These are phyloP conservation scores for Protophormia terraenovae DNA, from an alignment of 2,888 invertebrate genomes.

Conservation along the genomic window DNA sequence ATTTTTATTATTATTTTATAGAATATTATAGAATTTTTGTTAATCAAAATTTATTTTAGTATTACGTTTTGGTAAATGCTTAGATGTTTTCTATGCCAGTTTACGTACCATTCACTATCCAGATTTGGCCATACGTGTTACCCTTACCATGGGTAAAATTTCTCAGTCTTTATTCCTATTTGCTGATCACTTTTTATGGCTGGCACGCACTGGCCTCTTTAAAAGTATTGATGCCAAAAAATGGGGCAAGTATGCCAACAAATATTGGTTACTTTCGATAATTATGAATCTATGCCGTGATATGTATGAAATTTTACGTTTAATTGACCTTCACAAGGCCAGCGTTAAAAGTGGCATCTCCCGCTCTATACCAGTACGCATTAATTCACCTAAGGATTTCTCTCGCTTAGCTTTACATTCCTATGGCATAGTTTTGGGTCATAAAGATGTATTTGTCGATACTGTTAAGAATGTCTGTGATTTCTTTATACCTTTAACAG, in stretches of 20 bases:
- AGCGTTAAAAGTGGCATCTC: conserved; percentile 79
- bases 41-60: conserved; percentile 84
- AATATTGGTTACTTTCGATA: conserved; percentile 93
- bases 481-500: conserved; percentile 91
- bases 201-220: conserved; percentile 87
- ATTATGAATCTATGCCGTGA: conserved; percentile 91
- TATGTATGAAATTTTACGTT: conserved; percentile 89
- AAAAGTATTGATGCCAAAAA: conserved; percentile 86
- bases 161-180: conserved; percentile 90
- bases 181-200: conserved; percentile 93
- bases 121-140: conserved; percentile 86
- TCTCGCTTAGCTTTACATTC: conserved; percentile 74
- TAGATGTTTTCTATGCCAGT: conserved; percentile 90
- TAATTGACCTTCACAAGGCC: conserved; percentile 84
- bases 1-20: not conserved
- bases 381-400: conserved; percentile 73
- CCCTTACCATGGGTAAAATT: conserved; percentile 90
- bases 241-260: conserved; percentile 88
- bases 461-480: conserved; percentile 93
- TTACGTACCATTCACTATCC: conserved; percentile 88
- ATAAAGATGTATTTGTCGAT: conserved; percentile 89
- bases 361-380: conserved; percentile 71
- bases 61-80: conserved; percentile 91
- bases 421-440: conserved; percentile 74
- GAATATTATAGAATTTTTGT: not conserved